Evolutionary conservation across 2,888 invertebrate genomes (phyloP).

Genomic region (Heteropelma amictum): DNA sequence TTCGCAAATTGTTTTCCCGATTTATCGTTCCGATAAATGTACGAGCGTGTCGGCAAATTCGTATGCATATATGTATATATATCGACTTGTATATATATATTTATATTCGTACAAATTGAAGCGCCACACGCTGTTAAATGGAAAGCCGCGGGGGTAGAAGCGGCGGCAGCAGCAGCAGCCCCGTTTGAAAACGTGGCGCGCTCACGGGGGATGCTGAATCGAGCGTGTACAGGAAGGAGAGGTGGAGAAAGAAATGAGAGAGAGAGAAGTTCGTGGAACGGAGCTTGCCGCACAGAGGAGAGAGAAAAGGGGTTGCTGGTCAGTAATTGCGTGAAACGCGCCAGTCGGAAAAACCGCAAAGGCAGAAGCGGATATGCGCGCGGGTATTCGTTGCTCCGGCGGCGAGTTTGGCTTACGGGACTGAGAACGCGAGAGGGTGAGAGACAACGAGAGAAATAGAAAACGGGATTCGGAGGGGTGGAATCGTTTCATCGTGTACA

Average conservation of each 20-base stretch:
- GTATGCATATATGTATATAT: neutral
- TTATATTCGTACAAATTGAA: neutral
- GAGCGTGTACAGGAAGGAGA: neutral
- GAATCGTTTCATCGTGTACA: slow-evolving; percentile 4
- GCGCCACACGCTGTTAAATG: neutral
- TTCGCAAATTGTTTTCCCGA: slow-evolving; percentile 44
- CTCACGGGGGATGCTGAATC: neutral
- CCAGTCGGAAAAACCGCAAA: slow-evolving; percentile 61
- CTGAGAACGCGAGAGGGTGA: slow-evolving; percentile 14
- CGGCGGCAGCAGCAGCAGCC: no score
- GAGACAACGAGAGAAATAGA: neutral
- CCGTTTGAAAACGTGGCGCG: slow-evolving; percentile 12
- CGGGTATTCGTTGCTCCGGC: slow-evolving; percentile 49
- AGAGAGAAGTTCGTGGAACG: neutral
- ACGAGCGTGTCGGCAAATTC: neutral
- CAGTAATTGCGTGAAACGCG: slow-evolving; percentile 60
- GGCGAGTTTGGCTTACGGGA: slow-evolving; percentile 38
- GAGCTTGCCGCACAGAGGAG: neutral
- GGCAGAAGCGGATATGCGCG: slow-evolving; percentile 56
- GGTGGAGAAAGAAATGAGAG: neutral
- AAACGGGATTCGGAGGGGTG: neutral
- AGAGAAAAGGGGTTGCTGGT: neutral
- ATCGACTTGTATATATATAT: neutral
- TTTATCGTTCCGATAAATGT: slow-evolving; percentile 28
- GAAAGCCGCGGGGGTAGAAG: neutral